Evolutionary conservation across 1,140 invertebrate species (phyloP), one percentile per base, ranked within the genome.

Genomic region (Lanistes nyassanus): DNA sequence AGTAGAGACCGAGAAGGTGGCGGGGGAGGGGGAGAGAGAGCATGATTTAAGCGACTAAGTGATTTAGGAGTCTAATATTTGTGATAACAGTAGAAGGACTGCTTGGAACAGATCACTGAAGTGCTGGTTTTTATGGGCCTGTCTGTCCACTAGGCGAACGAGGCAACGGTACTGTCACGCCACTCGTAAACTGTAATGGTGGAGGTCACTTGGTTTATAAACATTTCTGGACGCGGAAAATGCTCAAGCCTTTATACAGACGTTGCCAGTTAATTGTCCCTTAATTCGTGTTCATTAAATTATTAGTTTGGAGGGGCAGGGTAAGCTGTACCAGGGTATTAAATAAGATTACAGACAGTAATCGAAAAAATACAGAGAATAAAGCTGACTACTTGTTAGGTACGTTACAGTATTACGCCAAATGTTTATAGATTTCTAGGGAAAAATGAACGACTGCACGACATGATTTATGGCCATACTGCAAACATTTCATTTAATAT

Each of bases 1-100:
- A 42, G 42, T 19, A 42, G 65, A 21, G 26, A 60, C n/a, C n/a
- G 58, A 60, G 58, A 60, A n/a, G 62, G 62, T 4, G 5, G 23
- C 1, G 42, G 42, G 19, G 42, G 62, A 65, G 36, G 21, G 34
- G 42, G 36, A 11, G 65, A 64, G n/a, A 66, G 65, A 67, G 53
- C 51, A 31, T 58, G 31, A 70, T 55, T 70, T 55, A 56, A n/a
- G 31, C 42, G 37, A 37, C 0, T 31, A 3, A 13, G 42, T 70
- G 68, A 70, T 70, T 70, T 70, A 70, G 68, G 68, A 34, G 26
- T 70, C 51, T 55, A 58, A 55, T 56, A 56, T 70, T 70, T 56
- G 53, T 56, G 68, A 70, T 70, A 37, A 70, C 51, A 56, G 51
- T 7, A n/a, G 56, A 26, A 31, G 56, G 42, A 47, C 42, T 47